Evolutionary conservation across 1,140 invertebrate genomes (phyloP).

Genomic region (Drosophila hydei): DNA sequence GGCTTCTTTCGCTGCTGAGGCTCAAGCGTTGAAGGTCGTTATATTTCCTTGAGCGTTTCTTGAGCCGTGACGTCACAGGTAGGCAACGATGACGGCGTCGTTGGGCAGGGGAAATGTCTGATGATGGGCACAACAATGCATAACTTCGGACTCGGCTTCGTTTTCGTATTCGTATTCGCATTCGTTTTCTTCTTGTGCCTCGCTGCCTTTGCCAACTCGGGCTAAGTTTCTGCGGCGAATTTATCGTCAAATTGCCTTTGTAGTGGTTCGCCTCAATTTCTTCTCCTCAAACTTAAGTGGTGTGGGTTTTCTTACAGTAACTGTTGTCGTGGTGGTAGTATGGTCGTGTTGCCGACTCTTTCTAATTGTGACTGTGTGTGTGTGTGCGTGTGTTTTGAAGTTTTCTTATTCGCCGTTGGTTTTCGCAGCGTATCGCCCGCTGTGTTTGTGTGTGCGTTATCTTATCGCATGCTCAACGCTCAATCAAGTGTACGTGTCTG

Average conservation of each 20-base stretch:
- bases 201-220: background rate
- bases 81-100: slow-evolving; percentile 39
- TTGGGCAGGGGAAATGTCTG: slow-evolving; percentile 51
- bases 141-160: slow-evolving; percentile 29
- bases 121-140: slow-evolving; percentile 39
- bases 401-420: slow-evolving; percentile 68
- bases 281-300: slow-evolving; percentile 52
- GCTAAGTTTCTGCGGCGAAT: slow-evolving; percentile 64
- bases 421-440: slow-evolving; percentile 22
- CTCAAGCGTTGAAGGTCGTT: slow-evolving; percentile 67
- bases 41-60: slow-evolving; percentile 71
- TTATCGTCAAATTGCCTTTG: slow-evolving; percentile 53
- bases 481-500: slow-evolving; percentile 50
- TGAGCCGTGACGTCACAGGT: slow-evolving; percentile 58
- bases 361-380: slow-evolving; percentile 31
- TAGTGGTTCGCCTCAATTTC: slow-evolving; percentile 43
- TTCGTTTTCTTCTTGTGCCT: slow-evolving; percentile 6
- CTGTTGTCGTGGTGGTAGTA: slow-evolving; percentile 39
- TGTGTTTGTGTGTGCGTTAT: slow-evolving; percentile 37
- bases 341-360: slow-evolving; percentile 30
- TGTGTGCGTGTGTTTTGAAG: slow-evolving; percentile 30
- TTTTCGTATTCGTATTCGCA: slow-evolving; percentile 24
- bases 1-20: slow-evolving; percentile 27
- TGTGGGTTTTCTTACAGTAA: slow-evolving; percentile 69
- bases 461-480: slow-evolving; percentile 47